phyloP scores from a whole-genome alignment of 2,113 vertebrate species.

The Ceyx melanurus region DNA sequence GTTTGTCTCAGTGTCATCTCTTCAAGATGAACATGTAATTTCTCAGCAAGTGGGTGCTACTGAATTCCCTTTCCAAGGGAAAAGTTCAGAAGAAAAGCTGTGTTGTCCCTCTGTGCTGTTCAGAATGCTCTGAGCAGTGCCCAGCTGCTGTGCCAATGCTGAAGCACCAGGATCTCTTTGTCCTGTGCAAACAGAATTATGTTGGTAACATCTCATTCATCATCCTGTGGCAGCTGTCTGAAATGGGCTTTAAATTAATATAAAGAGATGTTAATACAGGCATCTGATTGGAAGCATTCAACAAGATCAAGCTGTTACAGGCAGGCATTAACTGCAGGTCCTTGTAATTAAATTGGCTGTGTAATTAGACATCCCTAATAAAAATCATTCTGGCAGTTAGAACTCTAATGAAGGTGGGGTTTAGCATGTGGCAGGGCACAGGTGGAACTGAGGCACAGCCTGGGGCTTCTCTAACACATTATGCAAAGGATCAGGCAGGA shows the following conservation, averaged over 20 bases:
- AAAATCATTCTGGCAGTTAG: neutral
- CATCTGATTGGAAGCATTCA: neutral
- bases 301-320: neutral
- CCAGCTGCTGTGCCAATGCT: neutral
- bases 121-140: neutral
- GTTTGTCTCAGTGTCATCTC: neutral
- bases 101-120: neutral
- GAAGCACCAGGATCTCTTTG: neutral
- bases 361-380: neutral
- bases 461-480: neutral
- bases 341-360: neutral
- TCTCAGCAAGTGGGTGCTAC: neutral
- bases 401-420: neutral
- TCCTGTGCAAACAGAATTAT: neutral
- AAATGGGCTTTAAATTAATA: neutral
- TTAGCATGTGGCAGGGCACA: neutral
- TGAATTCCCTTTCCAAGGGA: neutral
- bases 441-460: neutral
- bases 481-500: rapidly evolving
- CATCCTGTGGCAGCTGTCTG: neutral
- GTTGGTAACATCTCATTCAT: neutral
- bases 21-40: neutral
- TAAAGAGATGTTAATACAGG: neutral
- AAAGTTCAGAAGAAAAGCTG: neutral
- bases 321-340: neutral